Evolutionary conservation across 2,888 invertebrate species (phyloP), one percentile per base, ranked within the genome.

Genomic region (Drosophila tanythrix): DNA sequence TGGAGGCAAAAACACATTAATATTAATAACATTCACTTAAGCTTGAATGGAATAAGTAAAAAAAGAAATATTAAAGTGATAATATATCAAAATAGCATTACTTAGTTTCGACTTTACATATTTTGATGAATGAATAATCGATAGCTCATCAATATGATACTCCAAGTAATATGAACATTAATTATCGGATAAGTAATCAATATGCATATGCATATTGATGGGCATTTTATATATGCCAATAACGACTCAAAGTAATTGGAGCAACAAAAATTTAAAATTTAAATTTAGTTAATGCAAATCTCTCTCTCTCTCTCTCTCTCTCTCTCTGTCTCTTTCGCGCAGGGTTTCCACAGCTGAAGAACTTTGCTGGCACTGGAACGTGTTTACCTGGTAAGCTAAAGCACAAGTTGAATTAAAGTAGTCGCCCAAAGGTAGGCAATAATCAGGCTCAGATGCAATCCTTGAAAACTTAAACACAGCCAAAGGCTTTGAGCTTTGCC

Each of bases 301-400:
- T 21, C 8, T 8, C 6, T 21, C 11, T 1, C 13, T 43, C 5
- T 27, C 15, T 21, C 7, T 38, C 6, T 38, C 18, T 48, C 33
- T 50, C 10, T 3, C 18, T 50, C 21, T 29, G 7, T 11, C 10
- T 40, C 7, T 59, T 29, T 8, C 15, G 13, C 21, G 90, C 70
- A 93, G 93, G 92, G 56, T 93, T 93, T 74, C 83, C 92, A 38
- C 93, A 93, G 76, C 70, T 93, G 38, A 93, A 93, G 59, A 89
- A 81, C 68, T 93, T 93, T 72, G 89, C 90, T n/a, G 82, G 89
- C 51, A 71, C 88, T 29, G 92, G 88, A 72, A 83, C 90, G 21
- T 92, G 92, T 79, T 79, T 93, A 64, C 74, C 91, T 35, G 92
- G 93, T 93, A 86, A 92, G 90, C 79, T 21, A 6, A 33, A 31